These are phyloP conservation scores for Prenolepis imparis DNA, from an alignment of 2,888 invertebrate genomes.

Conservation along the genomic window DNA sequence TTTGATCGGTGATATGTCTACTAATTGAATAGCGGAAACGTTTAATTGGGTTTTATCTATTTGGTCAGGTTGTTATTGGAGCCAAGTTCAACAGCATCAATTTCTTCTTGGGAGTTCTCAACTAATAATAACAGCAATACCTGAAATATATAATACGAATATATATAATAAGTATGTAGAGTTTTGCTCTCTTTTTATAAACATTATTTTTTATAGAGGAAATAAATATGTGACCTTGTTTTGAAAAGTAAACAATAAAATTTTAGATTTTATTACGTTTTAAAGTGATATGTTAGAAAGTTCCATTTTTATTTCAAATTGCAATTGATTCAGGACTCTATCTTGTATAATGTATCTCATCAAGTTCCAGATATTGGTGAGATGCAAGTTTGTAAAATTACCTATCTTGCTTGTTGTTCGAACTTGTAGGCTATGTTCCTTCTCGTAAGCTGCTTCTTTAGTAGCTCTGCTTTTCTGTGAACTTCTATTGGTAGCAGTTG, in stretches of 20 bases:
- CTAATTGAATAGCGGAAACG: not conserved
- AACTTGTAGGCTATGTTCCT: constrained; percentile 35
- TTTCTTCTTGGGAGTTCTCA: not conserved
- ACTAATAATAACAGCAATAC: not conserved
- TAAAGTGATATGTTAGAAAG: too few species aligned
- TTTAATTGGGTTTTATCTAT: not conserved
- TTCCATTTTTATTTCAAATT: too few species aligned
- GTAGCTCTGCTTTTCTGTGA: constrained; percentile 78
- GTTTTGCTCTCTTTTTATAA: not conserved
- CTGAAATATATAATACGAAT: not conserved
- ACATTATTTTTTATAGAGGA: not conserved
- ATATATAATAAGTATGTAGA: not conserved
- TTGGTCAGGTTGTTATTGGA: not conserved
- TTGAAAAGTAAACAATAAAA: too few species aligned
- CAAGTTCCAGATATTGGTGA: too few species aligned
- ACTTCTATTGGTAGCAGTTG: constrained; percentile 84
- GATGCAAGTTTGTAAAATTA: too few species aligned
- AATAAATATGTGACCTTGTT: too few species aligned
- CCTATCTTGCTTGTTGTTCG: constrained; percentile 45
- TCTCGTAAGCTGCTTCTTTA: constrained; percentile 54
- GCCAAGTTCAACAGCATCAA: not conserved
- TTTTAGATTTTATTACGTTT: too few species aligned
- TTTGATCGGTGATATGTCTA: not conserved
- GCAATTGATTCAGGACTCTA: too few species aligned
- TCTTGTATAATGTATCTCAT: too few species aligned